phyloP scores from a whole-genome alignment of 2,888 invertebrate species.

The Conchocele bisecta region DNA sequence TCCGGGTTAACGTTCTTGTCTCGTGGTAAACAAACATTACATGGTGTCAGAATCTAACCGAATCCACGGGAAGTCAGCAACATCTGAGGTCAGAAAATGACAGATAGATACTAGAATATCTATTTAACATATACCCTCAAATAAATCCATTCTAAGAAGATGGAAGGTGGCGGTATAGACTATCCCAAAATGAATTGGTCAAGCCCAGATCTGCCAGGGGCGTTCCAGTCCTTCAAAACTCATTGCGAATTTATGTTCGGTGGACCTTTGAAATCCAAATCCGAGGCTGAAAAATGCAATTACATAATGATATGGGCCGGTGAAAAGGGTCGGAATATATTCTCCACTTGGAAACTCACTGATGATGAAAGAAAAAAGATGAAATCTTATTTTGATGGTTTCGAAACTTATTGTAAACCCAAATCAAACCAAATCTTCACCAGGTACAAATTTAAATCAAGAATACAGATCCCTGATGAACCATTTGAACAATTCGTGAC shows the following conservation, averaged over 20 bases:
- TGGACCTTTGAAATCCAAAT: slow-evolving; percentile 40
- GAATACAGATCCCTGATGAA: slow-evolving; percentile 29
- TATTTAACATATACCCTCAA: too few species aligned
- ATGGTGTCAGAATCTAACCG: too few species aligned
- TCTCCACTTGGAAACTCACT: slow-evolving; percentile 28
- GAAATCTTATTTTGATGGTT: slow-evolving; percentile 7
- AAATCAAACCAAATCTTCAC: slow-evolving; percentile 41
- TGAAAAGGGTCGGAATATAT: slow-evolving; percentile 42
- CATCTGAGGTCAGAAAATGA: too few species aligned
- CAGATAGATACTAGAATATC: too few species aligned
- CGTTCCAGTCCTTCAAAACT: slow-evolving; percentile 41
- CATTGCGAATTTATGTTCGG: slow-evolving; percentile 46
- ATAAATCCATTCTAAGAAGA: neutral
- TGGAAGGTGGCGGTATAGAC: neutral
- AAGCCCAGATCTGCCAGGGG: slow-evolving; percentile 9
- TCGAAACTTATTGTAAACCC: slow-evolving; percentile 37
- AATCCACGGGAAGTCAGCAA: too few species aligned
- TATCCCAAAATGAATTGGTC: slow-evolving; percentile 4
- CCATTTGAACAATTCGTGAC: slow-evolving; percentile 55
- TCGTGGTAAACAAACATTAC: too few species aligned
- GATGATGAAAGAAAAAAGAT: slow-evolving; percentile 24
- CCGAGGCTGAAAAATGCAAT: slow-evolving; percentile 36
- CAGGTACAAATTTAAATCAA: slow-evolving; percentile 48
- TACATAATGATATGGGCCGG: slow-evolving; percentile 56
- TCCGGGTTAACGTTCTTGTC: too few species aligned